Base-by-base conservation (phyloP, 2,888 invertebrate genomes). In the Cenopis cana region DNA sequence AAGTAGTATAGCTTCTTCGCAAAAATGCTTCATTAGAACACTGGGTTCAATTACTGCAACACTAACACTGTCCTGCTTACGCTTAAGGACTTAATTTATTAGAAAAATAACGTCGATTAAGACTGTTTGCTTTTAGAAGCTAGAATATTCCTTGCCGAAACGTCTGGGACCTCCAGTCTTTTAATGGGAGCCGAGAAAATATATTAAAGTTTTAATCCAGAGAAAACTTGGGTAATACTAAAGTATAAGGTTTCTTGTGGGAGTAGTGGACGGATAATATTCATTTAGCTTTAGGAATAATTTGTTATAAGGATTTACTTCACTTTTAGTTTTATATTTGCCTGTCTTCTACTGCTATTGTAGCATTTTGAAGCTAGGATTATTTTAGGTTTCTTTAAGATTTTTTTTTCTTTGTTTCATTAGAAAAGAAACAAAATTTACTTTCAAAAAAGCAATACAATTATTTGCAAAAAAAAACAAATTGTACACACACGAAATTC, bases 201-300 rank as follows among this genome's bases (percentile, higher is more conserved):
- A 59, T 59, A 68, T 55, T 55, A 33, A 68, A 68, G 55, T 54
- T 68, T 68, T 68, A 55, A 61, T 68, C 33, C 61, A 46, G 33
- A 33, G 57, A 10, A 46, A 60, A 46, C 61, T 68, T 68, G 46
- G 46, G 20, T 46, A 54, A 50, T 60, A 18, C 60, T 38, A 46
- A 33, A 54, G 20, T 46, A 17, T 20, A 61, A 68, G 54, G 20
- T 20, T 55, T 61, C 55, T 55, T 55, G 6, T 9, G 68, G 33
- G 68, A 18, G 20, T 46, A n/a, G 41, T 61, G 49, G 29, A 33
- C 18, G 33, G 41, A 66, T 33, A 38, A 18, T 38, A 38, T 54
- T 54, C 36, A 54, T 38, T 54, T 24, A 54, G 36, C 10, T 33
- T 52, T 60, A 46, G 24, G 41, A 46, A n/a, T 29, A 29, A 24